A percentile compares a stretch with the other conserved stretches of the same genome.
Conservation (phyloP, 2,888 invertebrate genomes). For the Calameuta pallipes region DNA sequence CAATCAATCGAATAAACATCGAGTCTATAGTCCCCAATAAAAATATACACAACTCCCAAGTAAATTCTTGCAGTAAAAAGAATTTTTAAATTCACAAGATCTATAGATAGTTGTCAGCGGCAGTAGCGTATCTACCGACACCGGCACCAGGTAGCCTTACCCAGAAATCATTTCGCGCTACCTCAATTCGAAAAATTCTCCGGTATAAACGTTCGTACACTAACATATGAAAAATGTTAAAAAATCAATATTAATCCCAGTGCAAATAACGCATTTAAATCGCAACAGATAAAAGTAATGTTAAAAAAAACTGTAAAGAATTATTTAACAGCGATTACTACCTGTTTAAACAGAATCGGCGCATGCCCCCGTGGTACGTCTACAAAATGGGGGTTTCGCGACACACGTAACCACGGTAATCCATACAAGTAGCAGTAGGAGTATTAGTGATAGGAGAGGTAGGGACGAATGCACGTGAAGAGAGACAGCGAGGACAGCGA, state of each 20-base stretch:
- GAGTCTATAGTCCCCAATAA: background rate
- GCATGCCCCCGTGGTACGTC: slow-evolving; percentile 34
- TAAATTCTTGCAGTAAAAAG: background rate
- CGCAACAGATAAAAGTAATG: background rate
- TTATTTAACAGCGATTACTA: background rate
- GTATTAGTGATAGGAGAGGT: slow-evolving; percentile 37
- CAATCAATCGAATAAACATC: background rate
- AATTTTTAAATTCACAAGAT: background rate
- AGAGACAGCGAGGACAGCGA: slow-evolving; percentile 2
- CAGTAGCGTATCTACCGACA: background rate
- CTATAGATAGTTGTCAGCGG: background rate
- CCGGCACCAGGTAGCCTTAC: background rate
- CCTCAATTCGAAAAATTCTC: background rate
- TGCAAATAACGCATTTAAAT: background rate
- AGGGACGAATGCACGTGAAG: slow-evolving; percentile 15
- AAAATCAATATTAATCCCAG: background rate
- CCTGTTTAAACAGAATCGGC: slow-evolving; percentile 27
- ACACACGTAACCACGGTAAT: background rate
- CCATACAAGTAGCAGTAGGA: background rate
- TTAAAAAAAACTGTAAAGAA: background rate
- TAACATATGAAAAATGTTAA: background rate
- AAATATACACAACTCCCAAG: background rate
- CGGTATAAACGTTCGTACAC: background rate
- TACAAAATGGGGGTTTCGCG: background rate
- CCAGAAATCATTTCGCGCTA: background rate